Evolutionary conservation across 2,888 invertebrate species (phyloP), one percentile per base, ranked within the genome.

Genomic region (Drosophila subquinaria): DNA sequence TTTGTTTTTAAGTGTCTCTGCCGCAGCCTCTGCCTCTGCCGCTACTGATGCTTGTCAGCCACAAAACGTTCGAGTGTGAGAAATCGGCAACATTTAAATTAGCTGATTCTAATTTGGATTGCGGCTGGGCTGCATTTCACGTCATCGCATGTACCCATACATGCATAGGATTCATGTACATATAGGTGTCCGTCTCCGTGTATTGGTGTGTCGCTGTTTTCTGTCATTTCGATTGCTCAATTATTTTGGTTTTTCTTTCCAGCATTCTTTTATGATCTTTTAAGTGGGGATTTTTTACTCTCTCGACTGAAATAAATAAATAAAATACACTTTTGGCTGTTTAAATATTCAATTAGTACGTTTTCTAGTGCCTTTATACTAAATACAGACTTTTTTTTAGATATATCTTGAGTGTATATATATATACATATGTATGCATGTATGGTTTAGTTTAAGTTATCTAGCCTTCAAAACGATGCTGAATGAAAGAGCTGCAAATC

Each of bases 71-170:
- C 45, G 65, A 71, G 84, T 80, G 89, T 87, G 76, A 81, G 77
- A 77, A 77, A 76, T 61, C 60, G 51, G 53, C 79, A 78, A 78
- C 76, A 88, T 90, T 84, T 71, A 85, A 90, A 84, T 84, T 84
- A 90, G 90, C 77, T 63, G 83, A 79, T 83, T 87, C 78, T 82
- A 76, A 88, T 86, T 80, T 61, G 63, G 65, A 73, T 70, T 86
- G 71, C 59, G 57, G 63, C 69, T 84, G 55, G 68, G 69, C 48
- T 75, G 83, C 82, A 82, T 79, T 88, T 70, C 67, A 70, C 75
- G 82, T 75, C 82, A 79, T 69, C 75, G 48, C 67, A 57, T 42
- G 10, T 45, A 30, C 47, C 50, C 43, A 53, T 15, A 38, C 38
- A 64, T 30, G 17, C 43, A 61, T 35, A 11, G 9, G 11, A 17